Base-by-base conservation (phyloP, 2,888 invertebrate genomes). In the Scaptomyza cyrtandrae region DNA sequence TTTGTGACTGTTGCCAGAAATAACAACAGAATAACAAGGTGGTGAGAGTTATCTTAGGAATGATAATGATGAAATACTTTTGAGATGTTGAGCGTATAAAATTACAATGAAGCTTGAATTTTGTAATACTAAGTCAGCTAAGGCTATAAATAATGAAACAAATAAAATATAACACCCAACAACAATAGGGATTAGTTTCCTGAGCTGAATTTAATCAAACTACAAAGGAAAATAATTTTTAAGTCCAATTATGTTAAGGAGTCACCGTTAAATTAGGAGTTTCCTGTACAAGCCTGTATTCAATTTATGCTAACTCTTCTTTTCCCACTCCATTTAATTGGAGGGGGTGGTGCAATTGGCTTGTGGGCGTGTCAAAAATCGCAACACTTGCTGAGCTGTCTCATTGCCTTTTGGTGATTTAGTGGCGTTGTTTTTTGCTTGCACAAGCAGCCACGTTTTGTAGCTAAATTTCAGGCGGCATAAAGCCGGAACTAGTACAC, bases 331-430 rank as follows among this genome's bases (percentile, higher is more conserved):
- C 50, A 10, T n/a, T 37, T 11, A 24, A 11, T 31, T 44, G 35
- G 4, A 4, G 13, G 13, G 33, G 5, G 5, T 13, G 6, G 2
- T 45, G 72, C 56, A 69, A 61, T 74, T 66, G 66, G 52, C 49
- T 41, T 16, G 56, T 57, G 59, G 74, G 75, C 74, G 75, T 71
- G 67, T 46, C 62, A 11, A 53, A 11, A 53, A 59, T 49, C 45
- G 58, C 56, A 67, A 63, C 75, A 71, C 71, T 71, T 74, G 75
- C 66, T 31, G 33, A 11, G 61, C 75, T 67, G 75, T 70, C 74
- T 74, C 70, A 73, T 74, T 74, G 74, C 61, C 56, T 70, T 70
- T 59, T 39, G 52, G 43, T 70, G 73, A 73, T 73, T 74, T 74
- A 73, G 39, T 61, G 41, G 3, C 31, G 41, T 41, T 19, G 16